phyloP scores from a whole-genome alignment of 2,797 vertebrate genomes.

The Mionectes olivaceus region DNA sequence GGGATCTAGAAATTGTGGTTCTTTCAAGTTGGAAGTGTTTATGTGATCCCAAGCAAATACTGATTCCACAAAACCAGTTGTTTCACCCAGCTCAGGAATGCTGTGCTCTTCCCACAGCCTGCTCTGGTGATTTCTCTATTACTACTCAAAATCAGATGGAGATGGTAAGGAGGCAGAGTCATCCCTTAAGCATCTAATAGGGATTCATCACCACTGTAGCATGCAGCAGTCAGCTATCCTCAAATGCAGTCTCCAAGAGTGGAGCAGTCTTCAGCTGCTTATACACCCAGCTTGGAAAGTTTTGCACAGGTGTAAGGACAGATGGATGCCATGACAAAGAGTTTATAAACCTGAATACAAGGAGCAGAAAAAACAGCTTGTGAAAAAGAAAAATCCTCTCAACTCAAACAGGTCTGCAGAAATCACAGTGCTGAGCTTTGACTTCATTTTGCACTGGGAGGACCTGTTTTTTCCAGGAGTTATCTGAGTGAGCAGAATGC shows the following conservation, averaged over 20 bases:
- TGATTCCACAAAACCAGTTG: neutral
- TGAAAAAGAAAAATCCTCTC: neutral
- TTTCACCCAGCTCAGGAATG: conserved; percentile 30
- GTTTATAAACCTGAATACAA: neutral
- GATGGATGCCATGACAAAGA: neutral
- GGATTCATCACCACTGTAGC: neutral
- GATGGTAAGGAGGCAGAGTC: neutral
- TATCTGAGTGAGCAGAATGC: neutral
- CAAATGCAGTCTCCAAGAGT: neutral
- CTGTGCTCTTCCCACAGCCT: neutral
- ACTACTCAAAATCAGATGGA: neutral
- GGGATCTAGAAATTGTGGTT: neutral
- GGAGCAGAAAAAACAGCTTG: neutral
- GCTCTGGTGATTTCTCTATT: neutral
- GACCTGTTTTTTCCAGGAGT: neutral
- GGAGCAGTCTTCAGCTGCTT: neutral
- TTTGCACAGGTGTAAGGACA: neutral
- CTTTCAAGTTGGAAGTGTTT: conserved; percentile 40
- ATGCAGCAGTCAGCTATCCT: neutral
- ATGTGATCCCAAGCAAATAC: neutral
- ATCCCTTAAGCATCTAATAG: neutral
- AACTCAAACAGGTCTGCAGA: neutral
- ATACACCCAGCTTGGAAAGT: neutral
- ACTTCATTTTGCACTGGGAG: neutral
- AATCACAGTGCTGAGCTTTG: neutral